Base-by-base conservation (phyloP, 2,797 vertebrate species). In the Lateolabrax maculatus region DNA sequence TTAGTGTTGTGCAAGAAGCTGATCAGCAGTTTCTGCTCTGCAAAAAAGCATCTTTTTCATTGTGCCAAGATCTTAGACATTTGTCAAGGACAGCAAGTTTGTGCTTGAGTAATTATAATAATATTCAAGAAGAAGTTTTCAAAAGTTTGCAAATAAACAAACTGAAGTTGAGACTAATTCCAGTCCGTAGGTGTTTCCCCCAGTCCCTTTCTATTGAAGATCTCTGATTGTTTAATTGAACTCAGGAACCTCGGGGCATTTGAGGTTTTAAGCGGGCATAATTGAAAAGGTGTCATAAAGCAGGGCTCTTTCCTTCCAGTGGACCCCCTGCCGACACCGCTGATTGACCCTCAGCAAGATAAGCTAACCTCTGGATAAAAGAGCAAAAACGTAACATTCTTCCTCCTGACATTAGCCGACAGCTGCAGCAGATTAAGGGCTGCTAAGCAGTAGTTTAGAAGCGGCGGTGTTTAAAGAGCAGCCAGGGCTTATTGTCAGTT, bases 391-490 rank as follows among this genome's bases (percentile, higher is more conserved):
- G 31, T 56, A 65, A 39, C 70, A 51, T 79, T 83, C 66, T 71
- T 13, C 39, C 61, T 77, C 46, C 69, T 69, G 76, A 79, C 85
- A 83, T 87, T 88, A 86, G 75, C 88, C 52, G 74, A 84, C 86
- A 89, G 83, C 87, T 73, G 61, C 76, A 75, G 83, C 83, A 88
- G 92, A 93, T 89, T 88, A 87, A 84, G 71, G 65, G 43, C 79
- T 49, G 76, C 90, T 91, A 79, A 91, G 85, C 80, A 76, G 71
- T 70, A 84, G 70, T 85, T 91, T 84, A 87, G 87, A 78, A 78
- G 78, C 75, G 16, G 46, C 55, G 53, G 79, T 81, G 89, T 92
- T 92, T 89, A 92, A 93, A 89, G 87, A 87, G 86, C 87, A 88
- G 82, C 72, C 56, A 27, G 75, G 65, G 88, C 84, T 93, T 87